Evolutionary conservation across 2,888 invertebrate genomes (phyloP), one percentile per base, ranked within the genome.

Genomic region (Sipha maydis): DNA sequence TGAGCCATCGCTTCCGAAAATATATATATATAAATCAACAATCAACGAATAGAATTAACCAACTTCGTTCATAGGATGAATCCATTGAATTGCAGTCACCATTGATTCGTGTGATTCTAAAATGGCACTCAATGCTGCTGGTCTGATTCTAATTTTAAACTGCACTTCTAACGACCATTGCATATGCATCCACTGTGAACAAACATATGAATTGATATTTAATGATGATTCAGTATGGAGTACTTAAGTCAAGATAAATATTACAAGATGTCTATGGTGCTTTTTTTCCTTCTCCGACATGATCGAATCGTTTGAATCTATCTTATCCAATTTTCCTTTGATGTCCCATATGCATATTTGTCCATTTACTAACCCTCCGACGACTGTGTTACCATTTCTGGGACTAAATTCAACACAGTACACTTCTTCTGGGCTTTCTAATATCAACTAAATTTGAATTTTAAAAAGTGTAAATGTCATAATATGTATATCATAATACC

Each of bases 341-440:
- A 92, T 90, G 89, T 92, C 91, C 92, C 92, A 93, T 17, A 92
- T 67, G 11, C 92, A 90, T 25, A 92, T 90, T 86, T 91, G 92
- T 0, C 93, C 93, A 67, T 91, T 91, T 0, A 90, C 89, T 14
- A 91, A 91, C 3, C 92, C 92, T 25, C 92, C 92, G 3, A 92
- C 90, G 9, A 92, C 77, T 17, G 92, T 88, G 34, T 91, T 91
- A 0, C 90, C 90, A 77, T 91, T 90, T 19, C 90, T 90, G 0
- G 92, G 92, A 67, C 92, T 92, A 86, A 92, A 92, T 9, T 91
- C 91, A 0, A 92, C 80, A 14, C 90, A 90, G 3, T 90, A 90
- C 31, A 92, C 90, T 84, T 91, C 91, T 77, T 91, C 90, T 8
- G 91, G 91, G 83, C 92, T 91, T 17, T 91, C 90, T 4, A 92